These are phyloP conservation scores for Danio albolineatus DNA, from an alignment of 2,797 vertebrate species.

Conservation along the genomic window DNA sequence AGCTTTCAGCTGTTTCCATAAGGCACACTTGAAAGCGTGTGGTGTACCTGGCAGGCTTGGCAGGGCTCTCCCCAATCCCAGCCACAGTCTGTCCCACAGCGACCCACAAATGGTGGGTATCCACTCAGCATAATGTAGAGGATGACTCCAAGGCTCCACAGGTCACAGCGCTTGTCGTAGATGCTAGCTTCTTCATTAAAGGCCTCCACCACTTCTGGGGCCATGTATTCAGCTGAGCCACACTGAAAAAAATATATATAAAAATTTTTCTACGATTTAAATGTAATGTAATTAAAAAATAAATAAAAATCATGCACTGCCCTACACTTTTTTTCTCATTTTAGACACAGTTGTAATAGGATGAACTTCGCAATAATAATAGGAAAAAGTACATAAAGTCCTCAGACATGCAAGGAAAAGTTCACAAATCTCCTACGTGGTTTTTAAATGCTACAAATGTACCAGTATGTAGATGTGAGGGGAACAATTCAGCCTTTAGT, in stretches of 20 bases:
- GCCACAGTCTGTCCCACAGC: conserved; percentile 93
- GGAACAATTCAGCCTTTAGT: not conserved
- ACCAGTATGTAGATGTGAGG: not conserved
- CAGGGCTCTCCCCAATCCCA: conserved; percentile 96
- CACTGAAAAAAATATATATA: conserved; percentile 87
- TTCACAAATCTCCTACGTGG: not conserved
- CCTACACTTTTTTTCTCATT: too few species aligned
- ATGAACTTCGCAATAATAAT: too few species aligned
- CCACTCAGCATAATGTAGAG: conserved; percentile 98
- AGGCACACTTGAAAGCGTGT: not conserved
- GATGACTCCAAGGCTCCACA: conserved; percentile 97
- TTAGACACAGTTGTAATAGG: too few species aligned
- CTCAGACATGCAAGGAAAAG: not conserved
- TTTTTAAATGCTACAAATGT: not conserved
- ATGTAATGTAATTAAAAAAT: too few species aligned
- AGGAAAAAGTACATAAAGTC: not conserved
- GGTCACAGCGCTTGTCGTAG: conserved; percentile 97
- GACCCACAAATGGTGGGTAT: conserved; percentile 95
- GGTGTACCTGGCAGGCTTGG: conserved; percentile 91
- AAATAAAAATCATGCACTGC: too few species aligned
- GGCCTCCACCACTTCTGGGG: conserved; percentile 96
- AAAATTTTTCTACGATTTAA: too few species aligned
- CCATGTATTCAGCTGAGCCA: conserved; percentile 98
- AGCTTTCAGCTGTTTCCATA: not conserved
- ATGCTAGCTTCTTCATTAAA: conserved; percentile 97